These are phyloP conservation scores for Microctonus hyperodae DNA, from an alignment of 2,888 invertebrate species.

Conservation along the genomic window DNA sequence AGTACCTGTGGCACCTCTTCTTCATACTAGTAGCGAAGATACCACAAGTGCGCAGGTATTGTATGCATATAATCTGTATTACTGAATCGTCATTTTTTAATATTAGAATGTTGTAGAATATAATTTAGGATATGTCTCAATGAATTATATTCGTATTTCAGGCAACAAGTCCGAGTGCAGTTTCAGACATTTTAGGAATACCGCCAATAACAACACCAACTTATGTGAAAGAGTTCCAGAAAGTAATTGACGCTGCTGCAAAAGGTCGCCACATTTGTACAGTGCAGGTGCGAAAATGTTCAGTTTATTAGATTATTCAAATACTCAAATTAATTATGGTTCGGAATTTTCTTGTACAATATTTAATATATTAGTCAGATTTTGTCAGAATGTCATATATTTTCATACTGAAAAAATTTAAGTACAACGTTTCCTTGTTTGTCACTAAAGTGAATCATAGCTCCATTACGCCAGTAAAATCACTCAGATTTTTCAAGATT, in stretches of 20 bases:
- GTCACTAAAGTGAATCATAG: too few species aligned
- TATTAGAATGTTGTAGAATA: background rate
- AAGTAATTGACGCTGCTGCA: constrained; percentile 67
- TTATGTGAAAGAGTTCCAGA: constrained; percentile 67
- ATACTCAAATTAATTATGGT: background rate
- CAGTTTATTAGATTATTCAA: background rate
- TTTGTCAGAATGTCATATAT: too few species aligned
- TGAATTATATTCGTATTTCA: constrained; percentile 39
- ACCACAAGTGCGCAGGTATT: constrained; percentile 56
- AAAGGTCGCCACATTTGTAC: constrained; percentile 69
- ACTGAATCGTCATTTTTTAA: background rate
- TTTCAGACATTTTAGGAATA: constrained; percentile 62
- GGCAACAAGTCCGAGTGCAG: constrained; percentile 62
- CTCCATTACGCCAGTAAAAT: too few species aligned
- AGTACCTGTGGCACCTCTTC: constrained; percentile 77
- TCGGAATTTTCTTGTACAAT: too few species aligned
- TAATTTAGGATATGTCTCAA: background rate
- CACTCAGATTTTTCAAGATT: too few species aligned
- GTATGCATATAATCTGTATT: background rate
- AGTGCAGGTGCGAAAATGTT: constrained; percentile 58
- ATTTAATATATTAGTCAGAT: background rate
- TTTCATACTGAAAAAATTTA: too few species aligned
- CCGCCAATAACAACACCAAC: constrained; percentile 66
- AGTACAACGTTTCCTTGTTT: too few species aligned
- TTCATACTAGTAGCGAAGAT: constrained; percentile 60